phyloP scores from a whole-genome alignment of 2,888 invertebrate genomes.

The Mythimna lalbum region DNA sequence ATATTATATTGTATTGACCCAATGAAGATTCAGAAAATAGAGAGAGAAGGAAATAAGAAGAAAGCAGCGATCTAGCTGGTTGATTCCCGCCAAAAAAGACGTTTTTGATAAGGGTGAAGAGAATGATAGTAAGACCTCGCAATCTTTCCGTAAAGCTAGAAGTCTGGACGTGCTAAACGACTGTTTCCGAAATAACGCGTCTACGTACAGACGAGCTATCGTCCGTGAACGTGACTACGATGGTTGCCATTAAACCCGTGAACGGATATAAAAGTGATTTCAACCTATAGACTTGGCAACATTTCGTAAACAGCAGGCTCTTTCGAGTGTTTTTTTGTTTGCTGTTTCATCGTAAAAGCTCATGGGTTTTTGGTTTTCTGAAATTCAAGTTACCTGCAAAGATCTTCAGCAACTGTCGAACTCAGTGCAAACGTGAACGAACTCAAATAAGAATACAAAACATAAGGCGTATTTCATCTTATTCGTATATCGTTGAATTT shows the following conservation, averaged over 20 bases:
- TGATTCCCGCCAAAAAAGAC: too few relatives aligned
- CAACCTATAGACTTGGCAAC: constrained; percentile 70
- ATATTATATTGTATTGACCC: too few relatives aligned
- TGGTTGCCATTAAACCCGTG: constrained; percentile 41
- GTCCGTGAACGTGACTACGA: constrained; percentile 69
- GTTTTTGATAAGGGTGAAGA: neutral
- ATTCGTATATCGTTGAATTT: constrained; percentile 7
- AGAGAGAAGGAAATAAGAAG: neutral
- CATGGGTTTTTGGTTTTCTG: neutral
- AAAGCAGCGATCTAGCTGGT: too few relatives aligned
- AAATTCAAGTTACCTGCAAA: neutral
- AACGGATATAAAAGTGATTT: constrained; percentile 70
- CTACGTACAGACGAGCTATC: constrained; percentile 49
- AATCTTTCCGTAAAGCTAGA: neutral
- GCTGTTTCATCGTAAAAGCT: constrained; percentile 26
- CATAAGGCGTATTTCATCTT: constrained; percentile 13
- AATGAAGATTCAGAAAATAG: neutral
- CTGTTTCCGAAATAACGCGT: constrained; percentile 26
- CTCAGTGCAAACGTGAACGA: neutral
- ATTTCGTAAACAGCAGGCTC: constrained; percentile 67
- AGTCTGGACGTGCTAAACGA: constrained; percentile 1
- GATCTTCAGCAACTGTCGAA: neutral
- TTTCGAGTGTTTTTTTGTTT: constrained; percentile 36
- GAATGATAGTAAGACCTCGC: neutral
- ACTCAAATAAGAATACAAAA: constrained; percentile 1